Evolutionary conservation across 2,888 invertebrate species (phyloP).

Genomic region (Phortica okadai): DNA sequence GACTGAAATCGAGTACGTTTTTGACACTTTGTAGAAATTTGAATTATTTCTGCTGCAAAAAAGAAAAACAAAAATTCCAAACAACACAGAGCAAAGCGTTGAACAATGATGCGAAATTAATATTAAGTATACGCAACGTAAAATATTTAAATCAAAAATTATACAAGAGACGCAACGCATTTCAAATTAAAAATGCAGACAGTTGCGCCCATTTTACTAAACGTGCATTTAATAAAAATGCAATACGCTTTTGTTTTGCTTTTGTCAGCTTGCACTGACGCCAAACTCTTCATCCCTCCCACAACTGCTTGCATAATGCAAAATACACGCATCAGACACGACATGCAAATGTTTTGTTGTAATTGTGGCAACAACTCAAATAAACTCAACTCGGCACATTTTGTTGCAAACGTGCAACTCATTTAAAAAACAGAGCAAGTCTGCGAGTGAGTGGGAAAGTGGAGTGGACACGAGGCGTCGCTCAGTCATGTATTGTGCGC

Average conservation of each 20-base stretch:
- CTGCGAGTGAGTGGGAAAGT: not conserved
- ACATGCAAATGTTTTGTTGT: not conserved
- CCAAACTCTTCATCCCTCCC: too few species aligned
- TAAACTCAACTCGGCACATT: constrained; percentile 4
- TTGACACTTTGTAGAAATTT: constrained; percentile 1
- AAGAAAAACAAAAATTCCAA: too few species aligned
- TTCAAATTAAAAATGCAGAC: not conserved
- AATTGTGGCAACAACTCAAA: constrained; percentile 5
- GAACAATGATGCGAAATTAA: not conserved
- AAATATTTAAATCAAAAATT: too few species aligned
- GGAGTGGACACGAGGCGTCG: not conserved
- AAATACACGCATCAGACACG: not conserved
- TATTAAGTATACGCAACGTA: not conserved
- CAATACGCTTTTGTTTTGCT: not conserved
- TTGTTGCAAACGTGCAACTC: not conserved
- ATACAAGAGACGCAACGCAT: not conserved
- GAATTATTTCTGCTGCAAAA: not conserved
- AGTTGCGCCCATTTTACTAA: constrained; percentile 1
- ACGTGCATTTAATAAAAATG: not conserved
- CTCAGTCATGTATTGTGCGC: not conserved
- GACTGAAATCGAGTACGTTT: constrained; percentile 15
- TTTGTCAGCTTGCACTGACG: too few species aligned
- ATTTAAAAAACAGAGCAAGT: not conserved
- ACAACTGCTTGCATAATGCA: not conserved
- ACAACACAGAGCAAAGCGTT: too few species aligned